Evolutionary conservation across 2,113 vertebrate species (phyloP), one percentile per base, ranked within the genome.

Genomic region (Campylorhamphus procurvoides): DNA sequence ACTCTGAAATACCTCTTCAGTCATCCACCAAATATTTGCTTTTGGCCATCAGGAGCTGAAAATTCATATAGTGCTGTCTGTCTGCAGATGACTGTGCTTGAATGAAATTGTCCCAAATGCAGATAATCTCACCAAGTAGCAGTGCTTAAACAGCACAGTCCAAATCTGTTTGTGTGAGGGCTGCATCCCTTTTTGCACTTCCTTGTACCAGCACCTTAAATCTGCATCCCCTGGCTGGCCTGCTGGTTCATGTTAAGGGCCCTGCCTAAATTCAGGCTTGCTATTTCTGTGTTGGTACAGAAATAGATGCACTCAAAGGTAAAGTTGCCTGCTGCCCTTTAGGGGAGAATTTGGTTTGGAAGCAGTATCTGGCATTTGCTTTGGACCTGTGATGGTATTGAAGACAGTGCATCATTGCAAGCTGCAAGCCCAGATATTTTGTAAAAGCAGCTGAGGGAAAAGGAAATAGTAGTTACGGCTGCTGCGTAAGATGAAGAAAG

Each of bases 401-500:
- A 68, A 96, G 89, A 53, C 27, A 6, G n/a, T 6, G n/a, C 5
- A 0, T 77, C 35, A n/a, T 50, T 63, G 50, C 14, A n/a, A 92
- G 79, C 46, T 89, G 68, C 59, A 27, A 83, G 42, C 27, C 42
- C 69, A 71, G 75, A 16, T 91, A 63, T 1, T 92, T 71, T 60
- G 44, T 78, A 33, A 74, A 86, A 89, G 66, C 71, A 87, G 79
- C 75, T 64, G 79, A 94, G 22, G 81, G 69, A 81, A 92, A 93
- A 93, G 92, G 94, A 95, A 94, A 80, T 80, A 66, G 81, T 91
- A 96, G 63, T 82, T 96, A 90, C 0, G 18, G 69, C 84, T 50
- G 63, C 85, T 91, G n/a, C 42, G 5, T 68, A 87, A 96, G 82
- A 63, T 37, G 78, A 91, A 74, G 87, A 96, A 85, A 95, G 96